phyloP scores from a whole-genome alignment of 2,888 invertebrate genomes.

The Tenthredo livida region DNA sequence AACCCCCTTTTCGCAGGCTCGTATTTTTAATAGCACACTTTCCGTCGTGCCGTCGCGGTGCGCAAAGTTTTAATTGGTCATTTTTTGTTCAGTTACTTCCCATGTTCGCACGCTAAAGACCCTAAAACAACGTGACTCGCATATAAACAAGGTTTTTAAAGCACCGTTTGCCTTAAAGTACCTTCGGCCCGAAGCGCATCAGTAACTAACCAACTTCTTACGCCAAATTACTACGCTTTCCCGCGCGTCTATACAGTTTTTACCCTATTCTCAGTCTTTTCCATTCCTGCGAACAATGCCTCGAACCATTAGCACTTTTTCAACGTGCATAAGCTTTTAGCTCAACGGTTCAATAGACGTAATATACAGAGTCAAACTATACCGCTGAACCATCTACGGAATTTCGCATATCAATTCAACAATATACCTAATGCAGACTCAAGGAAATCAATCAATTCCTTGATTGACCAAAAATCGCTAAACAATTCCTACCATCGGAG shows the following conservation, averaged over 20 bases:
- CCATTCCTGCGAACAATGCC: slow-evolving; percentile 27
- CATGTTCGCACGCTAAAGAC: slow-evolving; percentile 53
- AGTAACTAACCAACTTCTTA: slow-evolving; percentile 50
- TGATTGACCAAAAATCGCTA: neutral
- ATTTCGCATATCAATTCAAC: neutral
- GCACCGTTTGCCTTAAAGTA: slow-evolving; percentile 42
- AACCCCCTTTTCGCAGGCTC: neutral
- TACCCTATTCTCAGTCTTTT: neutral
- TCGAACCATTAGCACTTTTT: slow-evolving; percentile 33
- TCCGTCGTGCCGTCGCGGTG: slow-evolving; percentile 17
- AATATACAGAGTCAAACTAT: neutral
- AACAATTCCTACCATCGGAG: no score
- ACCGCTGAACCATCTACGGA: neutral
- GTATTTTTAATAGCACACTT: slow-evolving; percentile 40
- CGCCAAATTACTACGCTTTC: slow-evolving; percentile 44
- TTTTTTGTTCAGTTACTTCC: slow-evolving; percentile 41
- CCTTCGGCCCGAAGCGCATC: slow-evolving; percentile 35
- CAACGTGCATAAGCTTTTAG: neutral
- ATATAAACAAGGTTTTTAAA: slow-evolving; percentile 53
- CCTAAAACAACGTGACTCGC: slow-evolving; percentile 52
- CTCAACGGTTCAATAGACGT: neutral
- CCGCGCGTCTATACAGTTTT: neutral
- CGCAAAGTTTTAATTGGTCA: slow-evolving; percentile 54
- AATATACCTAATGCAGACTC: neutral
- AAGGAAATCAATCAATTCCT: neutral